phyloP scores from a whole-genome alignment of 2,113 vertebrate species.

The Syngnathus scovelli region DNA sequence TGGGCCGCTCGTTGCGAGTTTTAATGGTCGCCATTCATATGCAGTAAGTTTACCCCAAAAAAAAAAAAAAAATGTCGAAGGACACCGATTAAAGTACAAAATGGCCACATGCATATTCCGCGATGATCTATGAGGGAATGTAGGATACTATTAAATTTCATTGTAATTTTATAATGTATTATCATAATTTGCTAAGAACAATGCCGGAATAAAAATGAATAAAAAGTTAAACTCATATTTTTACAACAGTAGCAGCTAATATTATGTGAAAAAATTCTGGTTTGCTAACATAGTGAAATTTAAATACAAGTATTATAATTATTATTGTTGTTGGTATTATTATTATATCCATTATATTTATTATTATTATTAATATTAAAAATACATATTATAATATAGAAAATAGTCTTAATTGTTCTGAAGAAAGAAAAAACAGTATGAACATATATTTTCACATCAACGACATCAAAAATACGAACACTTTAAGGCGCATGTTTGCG shows the following conservation, averaged over 20 bases:
- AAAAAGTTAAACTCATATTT: no score
- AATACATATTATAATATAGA: neutral
- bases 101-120: neutral
- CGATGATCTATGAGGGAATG: neutral
- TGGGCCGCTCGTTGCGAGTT: constrained; percentile 3
- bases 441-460: neutral
- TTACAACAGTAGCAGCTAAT: neutral
- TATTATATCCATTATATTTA: no score
- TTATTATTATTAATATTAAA: neutral
- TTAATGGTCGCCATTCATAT: constrained; percentile 56
- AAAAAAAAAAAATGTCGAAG: constrained; percentile 19
- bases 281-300: no score
- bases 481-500: neutral
- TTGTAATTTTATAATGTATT: neutral
- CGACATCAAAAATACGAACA: neutral
- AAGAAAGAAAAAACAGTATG: neutral
- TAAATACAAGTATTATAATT: no score
- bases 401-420: neutral
- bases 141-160: no score
- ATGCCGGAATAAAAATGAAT: neutral
- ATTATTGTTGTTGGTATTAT: no score
- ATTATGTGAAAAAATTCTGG: no score
- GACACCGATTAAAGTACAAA: constrained; percentile 60
- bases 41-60: constrained; percentile 38
- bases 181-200: neutral